Percentiles rank a stretch among this genome's conserved stretches.
Conservation (phyloP, 2,888 invertebrate species). For the Tetanocera ferruginea region DNA sequence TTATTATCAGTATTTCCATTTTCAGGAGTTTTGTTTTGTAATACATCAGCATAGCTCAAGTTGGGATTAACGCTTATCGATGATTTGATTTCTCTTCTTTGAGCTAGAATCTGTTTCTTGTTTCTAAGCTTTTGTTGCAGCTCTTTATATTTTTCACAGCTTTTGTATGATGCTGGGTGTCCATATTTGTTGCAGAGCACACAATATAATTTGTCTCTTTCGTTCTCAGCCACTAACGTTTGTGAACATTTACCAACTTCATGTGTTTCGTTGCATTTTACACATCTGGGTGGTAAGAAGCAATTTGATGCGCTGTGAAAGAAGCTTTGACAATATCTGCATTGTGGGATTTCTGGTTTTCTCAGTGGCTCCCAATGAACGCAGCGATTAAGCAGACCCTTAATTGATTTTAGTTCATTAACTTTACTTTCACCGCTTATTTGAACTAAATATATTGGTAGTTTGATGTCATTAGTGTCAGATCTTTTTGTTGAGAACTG, state of each 20-base stretch:
- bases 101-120: constrained; percentile 20
- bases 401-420: constrained; percentile 39
- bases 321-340: constrained; percentile 19
- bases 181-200: constrained; percentile 27
- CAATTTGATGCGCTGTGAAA: constrained; percentile 35
- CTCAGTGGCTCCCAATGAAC: constrained; percentile 35
- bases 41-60: constrained; percentile 12
- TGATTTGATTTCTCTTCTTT: constrained; percentile 13
- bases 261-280: constrained; percentile 33
- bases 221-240: neutral
- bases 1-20: too few relatives aligned
- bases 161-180: too few relatives aligned
- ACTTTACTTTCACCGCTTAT: constrained; percentile 36
- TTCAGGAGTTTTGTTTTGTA: constrained; percentile 1
- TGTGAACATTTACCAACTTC: constrained; percentile 26
- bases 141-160: constrained; percentile 9
- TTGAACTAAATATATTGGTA: constrained; percentile 38
- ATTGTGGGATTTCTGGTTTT: constrained; percentile 34
- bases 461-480: neutral
- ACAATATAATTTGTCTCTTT: constrained; percentile 35
- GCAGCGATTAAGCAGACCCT: constrained; percentile 18
- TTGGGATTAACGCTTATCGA: constrained; percentile 23
- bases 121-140: constrained; percentile 27
- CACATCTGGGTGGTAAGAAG: constrained; percentile 26
- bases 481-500: constrained; percentile 37